Percentiles rank a stretch among this genome's conserved stretches.
Conservation (phyloP, 2,888 invertebrate genomes). For the Stratiomys singularior region DNA sequence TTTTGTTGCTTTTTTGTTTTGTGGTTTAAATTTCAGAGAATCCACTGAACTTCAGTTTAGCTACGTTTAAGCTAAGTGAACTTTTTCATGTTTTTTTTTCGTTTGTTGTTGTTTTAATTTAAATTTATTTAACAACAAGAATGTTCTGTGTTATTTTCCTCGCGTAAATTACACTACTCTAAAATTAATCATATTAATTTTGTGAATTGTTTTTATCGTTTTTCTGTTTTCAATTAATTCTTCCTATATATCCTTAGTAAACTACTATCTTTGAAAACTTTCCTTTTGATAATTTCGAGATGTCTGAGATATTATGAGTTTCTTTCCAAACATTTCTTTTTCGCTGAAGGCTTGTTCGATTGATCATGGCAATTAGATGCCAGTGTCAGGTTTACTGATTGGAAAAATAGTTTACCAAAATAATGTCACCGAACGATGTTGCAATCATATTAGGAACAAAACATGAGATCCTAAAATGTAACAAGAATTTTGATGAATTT, state of each 20-base stretch:
- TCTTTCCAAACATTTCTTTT: background rate
- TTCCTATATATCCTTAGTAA: background rate
- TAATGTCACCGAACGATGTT: too few relatives aligned
- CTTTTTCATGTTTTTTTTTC: conserved; percentile 30
- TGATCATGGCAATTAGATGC: too few relatives aligned
- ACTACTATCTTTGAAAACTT: background rate
- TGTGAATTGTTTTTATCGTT: conserved; percentile 1
- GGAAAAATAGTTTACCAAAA: too few relatives aligned
- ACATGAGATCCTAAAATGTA: too few relatives aligned
- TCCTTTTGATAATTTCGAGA: background rate
- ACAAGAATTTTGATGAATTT: too few relatives aligned
- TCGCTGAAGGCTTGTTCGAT: background rate
- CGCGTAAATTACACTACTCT: conserved; percentile 22
- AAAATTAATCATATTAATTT: conserved; percentile 40
- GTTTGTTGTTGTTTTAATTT: conserved; percentile 27
- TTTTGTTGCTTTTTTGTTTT: background rate
- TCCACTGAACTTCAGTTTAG: background rate
- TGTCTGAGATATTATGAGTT: background rate
- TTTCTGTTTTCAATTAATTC: background rate
- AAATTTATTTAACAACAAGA: conserved; percentile 27
- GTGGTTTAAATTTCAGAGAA: background rate
- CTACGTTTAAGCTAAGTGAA: conserved; percentile 48
- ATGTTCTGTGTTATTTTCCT: conserved; percentile 34
- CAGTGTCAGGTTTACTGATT: too few relatives aligned
- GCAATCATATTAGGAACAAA: too few relatives aligned